Evolutionary conservation across 2,797 vertebrate genomes (phyloP).

Genomic region (Pteronotus mesoamericanus): DNA sequence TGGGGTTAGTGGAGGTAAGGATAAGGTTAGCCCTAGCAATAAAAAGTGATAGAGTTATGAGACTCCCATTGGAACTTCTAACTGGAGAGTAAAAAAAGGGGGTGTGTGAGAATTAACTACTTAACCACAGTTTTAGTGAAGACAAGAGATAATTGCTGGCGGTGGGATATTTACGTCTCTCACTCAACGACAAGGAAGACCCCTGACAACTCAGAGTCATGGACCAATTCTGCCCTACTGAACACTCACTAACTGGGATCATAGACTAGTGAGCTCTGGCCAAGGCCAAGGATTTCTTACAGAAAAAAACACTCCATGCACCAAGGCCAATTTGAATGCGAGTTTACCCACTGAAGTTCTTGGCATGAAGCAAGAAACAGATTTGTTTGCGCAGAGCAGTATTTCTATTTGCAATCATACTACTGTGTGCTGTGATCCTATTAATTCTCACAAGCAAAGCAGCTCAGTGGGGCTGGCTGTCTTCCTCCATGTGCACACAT

Average conservation of each 20-base stretch:
- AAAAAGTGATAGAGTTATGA: background rate
- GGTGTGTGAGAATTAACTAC: background rate
- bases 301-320: constrained; percentile 40
- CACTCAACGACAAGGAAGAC: background rate
- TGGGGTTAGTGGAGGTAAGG: background rate
- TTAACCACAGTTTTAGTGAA: background rate
- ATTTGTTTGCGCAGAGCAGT: constrained; percentile 73
- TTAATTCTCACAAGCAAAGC: constrained; percentile 66
- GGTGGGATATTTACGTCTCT: background rate
- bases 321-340: constrained; percentile 65
- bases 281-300: constrained; percentile 32
- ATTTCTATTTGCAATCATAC: constrained; percentile 75
- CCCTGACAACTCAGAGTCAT: background rate
- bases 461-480: constrained; percentile 10
- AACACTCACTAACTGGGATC: background rate
- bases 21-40: background rate
- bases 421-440: constrained; percentile 66
- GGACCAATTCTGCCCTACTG: background rate
- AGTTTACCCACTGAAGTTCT: constrained; percentile 68
- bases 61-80: background rate
- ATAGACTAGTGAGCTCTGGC: background rate
- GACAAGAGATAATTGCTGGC: background rate
- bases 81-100: background rate
- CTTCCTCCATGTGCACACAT: background rate
- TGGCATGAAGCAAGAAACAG: constrained; percentile 72